Percentiles rank a stretch among this genome's conserved stretches.
These are phyloP conservation scores for Cheumatopsyche charites DNA, from an alignment of 1,140 invertebrate genomes.

Conservation along the genomic window DNA sequence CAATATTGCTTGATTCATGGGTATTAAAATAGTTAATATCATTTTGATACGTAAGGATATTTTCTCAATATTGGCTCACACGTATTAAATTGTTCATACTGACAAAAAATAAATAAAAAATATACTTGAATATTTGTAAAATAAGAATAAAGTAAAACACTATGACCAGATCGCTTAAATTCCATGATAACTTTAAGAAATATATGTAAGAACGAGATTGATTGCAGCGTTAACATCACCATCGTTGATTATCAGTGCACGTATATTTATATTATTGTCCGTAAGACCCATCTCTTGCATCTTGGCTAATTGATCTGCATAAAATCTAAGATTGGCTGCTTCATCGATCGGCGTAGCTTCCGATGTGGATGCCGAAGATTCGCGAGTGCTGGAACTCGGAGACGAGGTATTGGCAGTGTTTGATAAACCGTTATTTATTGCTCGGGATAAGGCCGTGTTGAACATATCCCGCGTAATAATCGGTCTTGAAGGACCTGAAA, in stretches of 20 bases:
- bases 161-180: no score
- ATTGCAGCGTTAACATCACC: conserved; percentile 60
- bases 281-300: conserved; percentile 60
- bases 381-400: conserved; percentile 12
- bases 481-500: conserved; percentile 33
- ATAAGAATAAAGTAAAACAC: no score
- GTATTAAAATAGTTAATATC: no score
- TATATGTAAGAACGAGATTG: conserved; percentile 56
- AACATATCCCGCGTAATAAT: conserved; percentile 59
- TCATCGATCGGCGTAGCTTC: conserved; percentile 7
- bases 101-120: no score
- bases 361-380: conserved; percentile 26
- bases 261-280: conserved; percentile 56
- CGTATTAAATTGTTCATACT: no score
- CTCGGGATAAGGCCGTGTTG: no score
- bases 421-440: conserved; percentile 55
- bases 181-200: conserved; percentile 27
- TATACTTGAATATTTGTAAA: no score
- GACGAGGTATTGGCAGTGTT: conserved; percentile 52
- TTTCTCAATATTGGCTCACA: no score
- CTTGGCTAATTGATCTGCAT: conserved; percentile 51
- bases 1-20: no score
- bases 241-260: conserved; percentile 55
- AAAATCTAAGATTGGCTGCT: background rate
- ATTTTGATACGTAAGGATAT: no score